A percentile compares a stretch with the other conserved stretches of the same genome.
These are phyloP conservation scores for Orientallactaga sibirica DNA, from an alignment of 2,797 vertebrate species.

Conservation along the genomic window DNA sequence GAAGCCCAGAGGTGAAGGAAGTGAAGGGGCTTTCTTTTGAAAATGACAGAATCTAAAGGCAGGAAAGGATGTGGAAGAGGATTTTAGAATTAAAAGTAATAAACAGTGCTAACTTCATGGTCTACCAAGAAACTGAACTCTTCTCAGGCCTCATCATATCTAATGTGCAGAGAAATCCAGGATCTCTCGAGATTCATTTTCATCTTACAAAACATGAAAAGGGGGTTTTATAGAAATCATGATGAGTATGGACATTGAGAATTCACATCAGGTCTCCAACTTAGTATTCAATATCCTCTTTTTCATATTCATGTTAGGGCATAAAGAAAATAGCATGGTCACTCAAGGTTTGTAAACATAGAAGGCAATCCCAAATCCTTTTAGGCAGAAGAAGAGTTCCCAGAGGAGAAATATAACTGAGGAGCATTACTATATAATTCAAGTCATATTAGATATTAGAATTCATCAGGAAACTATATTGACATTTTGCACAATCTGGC, in stretches of 20 bases:
- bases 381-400: neutral
- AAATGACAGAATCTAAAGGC: neutral
- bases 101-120: neutral
- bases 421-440: neutral
- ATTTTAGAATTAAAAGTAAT: neutral
- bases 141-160: neutral
- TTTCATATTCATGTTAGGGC: neutral
- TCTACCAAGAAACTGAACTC: neutral
- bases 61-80: neutral
- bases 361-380: neutral
- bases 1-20: neutral
- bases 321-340: neutral
- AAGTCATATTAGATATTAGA: conserved; percentile 35
- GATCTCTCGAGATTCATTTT: neutral
- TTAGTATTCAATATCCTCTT: neutral
- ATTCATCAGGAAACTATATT: conserved; percentile 19
- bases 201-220: neutral
- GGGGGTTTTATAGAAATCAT: neutral
- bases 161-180: neutral
- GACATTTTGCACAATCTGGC: conserved; percentile 32
- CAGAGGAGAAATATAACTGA: conserved; percentile 33
- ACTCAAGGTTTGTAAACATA: neutral
- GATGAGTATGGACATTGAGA: neutral
- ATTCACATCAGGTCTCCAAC: conserved; percentile 16
- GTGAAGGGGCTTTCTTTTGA: neutral